Evolutionary conservation across 2,888 invertebrate species (phyloP), one percentile per base, ranked within the genome.

Genomic region (Theretra japonica): DNA sequence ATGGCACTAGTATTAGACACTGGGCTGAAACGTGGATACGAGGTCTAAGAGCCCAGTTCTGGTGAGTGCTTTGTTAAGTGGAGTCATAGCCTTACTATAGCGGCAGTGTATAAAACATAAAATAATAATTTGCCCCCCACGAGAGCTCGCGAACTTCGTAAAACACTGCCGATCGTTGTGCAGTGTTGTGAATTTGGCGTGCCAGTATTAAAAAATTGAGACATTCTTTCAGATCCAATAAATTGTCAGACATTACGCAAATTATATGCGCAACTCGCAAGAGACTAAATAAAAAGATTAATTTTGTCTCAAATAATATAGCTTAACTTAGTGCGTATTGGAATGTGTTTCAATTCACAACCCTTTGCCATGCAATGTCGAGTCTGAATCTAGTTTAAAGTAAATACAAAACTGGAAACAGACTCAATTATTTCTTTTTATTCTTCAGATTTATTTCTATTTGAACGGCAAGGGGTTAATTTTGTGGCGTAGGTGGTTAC

Each of bases 1-100:
- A 65, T 65, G 65, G 65, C 65, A 65, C 65, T 65, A 65, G 21
- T 23, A 48, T 25, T 48, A 23, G 21, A 65, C 41, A 65, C 23
- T 65, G 65, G 23, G 65, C 65, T 23, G 23, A 65, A 60, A 21
- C 11, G 17, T 65, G 21, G 23, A 48, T 65, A 65, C 48, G 48
- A 17, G 23, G 17, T 2, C 48, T 41, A 62, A n/a, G 41, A 33
- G 33, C 30, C n/a, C 28, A 60, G 60, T 60, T 17, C 19, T 59
- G 28, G 4, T 65, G 21, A 62, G 41, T 62, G 21, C 7, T 28
- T 28, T 65, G 65, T 65, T 65, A 65, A 48, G 23, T 48, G 48
- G 6, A 17, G 17, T 65, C 65, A 65, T 65, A 65, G 48, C 65
- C 65, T 48, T 65, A 65, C 11, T 65, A 48, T 48, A 48, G 21